phyloP scores from a whole-genome alignment of 2,113 vertebrate species.

The Acrocephalus arundinaceus region DNA sequence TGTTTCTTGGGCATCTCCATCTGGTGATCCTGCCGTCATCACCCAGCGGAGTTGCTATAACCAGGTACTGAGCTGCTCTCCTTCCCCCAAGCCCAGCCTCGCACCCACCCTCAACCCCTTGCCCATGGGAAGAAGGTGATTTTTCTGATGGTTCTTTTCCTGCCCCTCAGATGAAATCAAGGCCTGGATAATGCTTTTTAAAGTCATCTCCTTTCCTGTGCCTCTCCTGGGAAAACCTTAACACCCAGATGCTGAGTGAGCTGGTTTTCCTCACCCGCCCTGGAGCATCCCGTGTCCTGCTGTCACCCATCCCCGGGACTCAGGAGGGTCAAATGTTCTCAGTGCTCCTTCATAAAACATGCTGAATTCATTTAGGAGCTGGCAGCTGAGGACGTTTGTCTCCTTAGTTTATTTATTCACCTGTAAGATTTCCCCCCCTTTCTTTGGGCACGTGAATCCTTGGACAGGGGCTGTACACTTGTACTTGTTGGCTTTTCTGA shows the following conservation, averaged over 20 bases:
- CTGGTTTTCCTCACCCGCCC: neutral
- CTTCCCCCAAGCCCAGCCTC: neutral
- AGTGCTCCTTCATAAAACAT: neutral
- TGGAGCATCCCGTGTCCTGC: neutral
- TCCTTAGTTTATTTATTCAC: neutral
- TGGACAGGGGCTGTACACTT: neutral
- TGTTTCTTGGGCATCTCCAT: constrained; percentile 42
- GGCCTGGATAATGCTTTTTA: neutral
- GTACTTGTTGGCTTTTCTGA: neutral
- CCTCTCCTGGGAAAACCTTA: neutral
- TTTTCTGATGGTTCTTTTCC: neutral
- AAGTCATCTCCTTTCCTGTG: neutral
- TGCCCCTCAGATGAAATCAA: neutral
- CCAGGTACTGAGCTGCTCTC: neutral
- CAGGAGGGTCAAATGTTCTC: neutral
- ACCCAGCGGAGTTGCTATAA: constrained; percentile 24
- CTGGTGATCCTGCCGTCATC: constrained; percentile 44
- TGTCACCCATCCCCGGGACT: neutral
- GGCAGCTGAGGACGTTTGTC: neutral
- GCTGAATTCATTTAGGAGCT: neutral
- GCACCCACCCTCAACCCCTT: rapidly evolving
- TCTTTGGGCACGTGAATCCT: neutral
- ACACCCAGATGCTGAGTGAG: neutral
- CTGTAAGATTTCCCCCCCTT: neutral
- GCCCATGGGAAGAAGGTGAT: rapidly evolving